Evolutionary conservation across 92 coral and sea anemone species (phyloP), one percentile per base, ranked within the genome.

Genomic region (Plumapathes pennacea): DNA sequence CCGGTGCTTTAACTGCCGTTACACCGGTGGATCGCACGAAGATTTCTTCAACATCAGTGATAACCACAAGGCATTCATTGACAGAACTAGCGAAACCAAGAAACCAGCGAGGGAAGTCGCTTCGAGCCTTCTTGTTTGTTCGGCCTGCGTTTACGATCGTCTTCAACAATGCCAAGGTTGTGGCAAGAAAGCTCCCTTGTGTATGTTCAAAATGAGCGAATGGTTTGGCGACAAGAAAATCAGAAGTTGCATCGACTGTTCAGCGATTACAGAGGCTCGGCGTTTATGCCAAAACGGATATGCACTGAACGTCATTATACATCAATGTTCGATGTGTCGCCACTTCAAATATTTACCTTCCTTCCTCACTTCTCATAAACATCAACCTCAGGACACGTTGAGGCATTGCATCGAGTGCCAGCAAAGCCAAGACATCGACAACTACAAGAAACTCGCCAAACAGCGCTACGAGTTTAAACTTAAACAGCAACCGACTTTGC

Each of bases 101-200:
- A 82, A 61, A 67, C 57, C 67, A 61, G 80, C 68, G 7, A 54
- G 44, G 40, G 72, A 83, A 67, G 77, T 67, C 64, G 83, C 62
- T 61, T 72, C 72, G 39, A 57, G 64, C 10, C 63, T 60, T 33
- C 81, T 87, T 44, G 89, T 92, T 38, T 92, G 98, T 56, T 86
- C 89, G 10, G 96, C 88, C 64, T 92, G 98, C 38, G 89, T 92
- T 21, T 92, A 92, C 50, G 98, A 92, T 61, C 71, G 98, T 38
- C 86, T 88, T 30, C 98, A 92, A 45, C 76, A 71, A 33, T 92
- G 98, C 47, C 75, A 73, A 31, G 60, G 65, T 14, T 92, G 98
- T 44, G 80, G 64, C 12, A 62, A 67, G 44, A 84, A 84, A 46
- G 86, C 84, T 26, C 98, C 96, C 20, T 62, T 92, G 65, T 84